These are phyloP conservation scores for Napeogenes inachia DNA, from an alignment of 2,888 invertebrate species.

Conservation along the genomic window DNA sequence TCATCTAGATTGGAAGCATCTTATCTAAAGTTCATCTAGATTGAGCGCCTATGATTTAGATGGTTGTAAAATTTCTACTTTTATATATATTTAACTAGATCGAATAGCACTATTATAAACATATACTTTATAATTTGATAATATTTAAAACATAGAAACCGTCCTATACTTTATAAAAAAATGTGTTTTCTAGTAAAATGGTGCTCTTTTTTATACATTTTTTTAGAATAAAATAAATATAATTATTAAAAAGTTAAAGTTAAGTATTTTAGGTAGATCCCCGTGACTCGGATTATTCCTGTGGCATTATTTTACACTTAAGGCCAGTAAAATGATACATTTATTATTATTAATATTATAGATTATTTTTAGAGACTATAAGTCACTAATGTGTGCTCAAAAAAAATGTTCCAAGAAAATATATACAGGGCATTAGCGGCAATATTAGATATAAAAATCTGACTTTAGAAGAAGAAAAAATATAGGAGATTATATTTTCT, in stretches of 20 bases:
- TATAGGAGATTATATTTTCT: constrained; percentile 31
- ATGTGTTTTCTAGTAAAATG: too few relatives aligned
- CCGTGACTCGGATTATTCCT: constrained; percentile 3
- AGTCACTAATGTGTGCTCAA: constrained; percentile 35
- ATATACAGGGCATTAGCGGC: constrained; percentile 56
- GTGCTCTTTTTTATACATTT: neutral
- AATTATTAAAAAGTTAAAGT: constrained; percentile 3
- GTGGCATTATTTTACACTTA: constrained; percentile 33
- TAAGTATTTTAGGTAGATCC: neutral
- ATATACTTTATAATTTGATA: too few relatives aligned
- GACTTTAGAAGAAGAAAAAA: constrained; percentile 15
- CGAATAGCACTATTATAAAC: too few relatives aligned
- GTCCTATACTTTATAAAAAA: too few relatives aligned
- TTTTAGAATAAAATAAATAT: too few relatives aligned
- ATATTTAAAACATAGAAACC: too few relatives aligned
- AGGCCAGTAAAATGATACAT: constrained; percentile 35
- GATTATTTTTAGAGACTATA: constrained; percentile 10
- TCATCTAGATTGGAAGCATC: too few relatives aligned
- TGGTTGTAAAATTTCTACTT: too few relatives aligned
- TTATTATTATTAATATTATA: constrained; percentile 21
- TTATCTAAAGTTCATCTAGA: too few relatives aligned
- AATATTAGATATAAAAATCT: constrained; percentile 50
- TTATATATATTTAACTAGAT: too few relatives aligned
- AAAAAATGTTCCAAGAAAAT: constrained; percentile 35
- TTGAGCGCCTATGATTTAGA: too few relatives aligned